Conservation (phyloP, 2,888 invertebrate species). For the Cheilosia vulpina region DNA sequence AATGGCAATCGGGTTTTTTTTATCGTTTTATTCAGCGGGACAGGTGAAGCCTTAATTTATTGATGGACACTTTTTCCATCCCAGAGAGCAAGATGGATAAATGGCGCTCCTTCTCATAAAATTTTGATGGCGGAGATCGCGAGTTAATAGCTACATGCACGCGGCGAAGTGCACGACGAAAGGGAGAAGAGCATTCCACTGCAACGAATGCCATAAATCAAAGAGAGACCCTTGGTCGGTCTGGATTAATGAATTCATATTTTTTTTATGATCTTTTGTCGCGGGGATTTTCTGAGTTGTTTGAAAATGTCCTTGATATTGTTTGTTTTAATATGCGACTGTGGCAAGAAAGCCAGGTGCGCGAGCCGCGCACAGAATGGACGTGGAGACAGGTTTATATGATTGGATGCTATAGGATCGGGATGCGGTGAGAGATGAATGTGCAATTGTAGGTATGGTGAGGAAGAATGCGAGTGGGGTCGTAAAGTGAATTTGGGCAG, state of each 20-base stretch:
- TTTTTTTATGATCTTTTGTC: constrained; percentile 27
- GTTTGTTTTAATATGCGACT: constrained; percentile 11
- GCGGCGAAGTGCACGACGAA: neutral
- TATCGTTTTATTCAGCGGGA: constrained; percentile 32
- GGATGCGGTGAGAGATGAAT: neutral
- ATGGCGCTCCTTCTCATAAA: constrained; percentile 46
- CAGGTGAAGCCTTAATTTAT: constrained; percentile 42
- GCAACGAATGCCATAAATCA: constrained; percentile 38
- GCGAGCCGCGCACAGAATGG: neutral
- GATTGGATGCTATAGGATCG: neutral
- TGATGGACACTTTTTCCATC: constrained; percentile 31
- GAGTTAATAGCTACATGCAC: constrained; percentile 28
- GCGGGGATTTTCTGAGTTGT: neutral
- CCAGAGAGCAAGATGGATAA: neutral
- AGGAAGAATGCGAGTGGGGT: neutral
- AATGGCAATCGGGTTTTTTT: constrained; percentile 42
- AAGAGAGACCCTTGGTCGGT: constrained; percentile 21
- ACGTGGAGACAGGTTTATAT: neutral
- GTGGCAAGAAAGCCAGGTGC: constrained; percentile 26
- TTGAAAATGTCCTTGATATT: constrained; percentile 17
- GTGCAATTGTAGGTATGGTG: neutral
- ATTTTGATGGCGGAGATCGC: constrained; percentile 17
- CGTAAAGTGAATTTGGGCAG: too few relatives aligned
- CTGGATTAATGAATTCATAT: constrained; percentile 45
- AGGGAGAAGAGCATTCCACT: constrained; percentile 41